Evolutionary conservation across 2,797 vertebrate species (phyloP), one percentile per base, ranked within the genome.

Genomic region (Sebastes trivittatus): DNA sequence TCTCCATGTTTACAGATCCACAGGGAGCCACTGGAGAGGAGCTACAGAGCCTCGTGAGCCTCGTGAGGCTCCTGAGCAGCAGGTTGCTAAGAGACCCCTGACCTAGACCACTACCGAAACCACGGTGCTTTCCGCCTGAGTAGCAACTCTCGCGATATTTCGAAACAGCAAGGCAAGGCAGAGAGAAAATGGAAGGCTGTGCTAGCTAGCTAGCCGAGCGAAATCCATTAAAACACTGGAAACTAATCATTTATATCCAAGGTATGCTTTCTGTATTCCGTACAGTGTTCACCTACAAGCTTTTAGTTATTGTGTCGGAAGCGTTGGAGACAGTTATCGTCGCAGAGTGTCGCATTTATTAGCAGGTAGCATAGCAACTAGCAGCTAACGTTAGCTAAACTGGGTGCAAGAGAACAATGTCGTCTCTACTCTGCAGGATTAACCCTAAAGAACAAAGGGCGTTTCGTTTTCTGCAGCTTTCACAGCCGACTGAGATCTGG

Each of bases 151-250:
- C 94, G 92, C 93, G 94, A 93, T 80, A 87, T 5, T 63, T 1
- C 18, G 1, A 11, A 11, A 1, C 8, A 27, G 23, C 70, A 34
- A 56, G 23, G n/a, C 8, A 22, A 32, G 49, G 38, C 38, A 42
- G 14, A 75, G 65, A 89, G 91, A 91, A 95, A 94, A 95, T 94
- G 92, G 93, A 91, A 79, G 87, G 27, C 56, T 66, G 67, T 73
- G 75, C 60, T 82, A 87, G 70, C 59, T 81, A 78, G 59, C 70
- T 58, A 89, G 69, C 77, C 20, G 16, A 75, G 59, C 77, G 55
- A 83, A 70, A 64, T 42, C 8, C 20, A 72, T 54, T 52, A 78
- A 64, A 76, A 88, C 71, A 71, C 14, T 77, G 85, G 84, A 85
- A 87, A 80, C 16, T 82, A 67, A 32, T 69, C 38, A 14, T 63